A percentile compares a stretch with the other conserved stretches of the same genome.
Conservation (phyloP, 2,888 invertebrate genomes). For the Anorthoa munda region DNA sequence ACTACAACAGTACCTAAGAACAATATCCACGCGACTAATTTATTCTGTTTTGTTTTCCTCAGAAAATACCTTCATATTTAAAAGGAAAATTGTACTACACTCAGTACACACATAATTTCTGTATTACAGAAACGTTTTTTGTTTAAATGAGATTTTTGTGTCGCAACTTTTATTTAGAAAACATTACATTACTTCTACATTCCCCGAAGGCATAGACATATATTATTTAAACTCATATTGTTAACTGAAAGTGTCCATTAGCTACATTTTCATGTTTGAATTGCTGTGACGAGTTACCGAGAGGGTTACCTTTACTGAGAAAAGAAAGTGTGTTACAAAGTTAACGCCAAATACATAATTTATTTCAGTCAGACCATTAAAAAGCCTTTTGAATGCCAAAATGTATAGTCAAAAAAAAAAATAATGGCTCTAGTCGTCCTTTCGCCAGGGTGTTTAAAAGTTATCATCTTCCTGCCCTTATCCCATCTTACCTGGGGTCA, state of each 20-base stretch:
- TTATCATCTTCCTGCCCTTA: no score
- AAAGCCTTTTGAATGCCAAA: no score
- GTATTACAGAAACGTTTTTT: not conserved
- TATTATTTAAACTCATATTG: not conserved
- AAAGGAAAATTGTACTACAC: not conserved
- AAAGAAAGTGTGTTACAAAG: no score
- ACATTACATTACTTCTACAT: no score
- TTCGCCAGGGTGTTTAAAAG: not conserved
- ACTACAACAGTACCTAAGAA: not conserved
- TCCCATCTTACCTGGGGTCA: no score
- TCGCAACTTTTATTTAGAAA: not conserved
- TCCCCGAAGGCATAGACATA: no score
- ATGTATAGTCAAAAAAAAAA: no score
- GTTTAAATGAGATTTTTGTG: slow-evolving; percentile 1
- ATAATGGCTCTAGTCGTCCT: no score
- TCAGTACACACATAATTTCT: not conserved
- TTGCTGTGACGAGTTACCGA: not conserved
- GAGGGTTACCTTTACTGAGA: no score
- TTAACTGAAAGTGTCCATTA: not conserved
- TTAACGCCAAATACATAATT: no score
- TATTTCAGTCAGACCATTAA: no score
- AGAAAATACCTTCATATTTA: not conserved
- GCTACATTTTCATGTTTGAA: not conserved
- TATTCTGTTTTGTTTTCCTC: slow-evolving; percentile 1
- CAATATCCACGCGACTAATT: not conserved